Evolutionary conservation across 2,113 vertebrate species (phyloP).

Genomic region (Romanogobio albipinnatus): DNA sequence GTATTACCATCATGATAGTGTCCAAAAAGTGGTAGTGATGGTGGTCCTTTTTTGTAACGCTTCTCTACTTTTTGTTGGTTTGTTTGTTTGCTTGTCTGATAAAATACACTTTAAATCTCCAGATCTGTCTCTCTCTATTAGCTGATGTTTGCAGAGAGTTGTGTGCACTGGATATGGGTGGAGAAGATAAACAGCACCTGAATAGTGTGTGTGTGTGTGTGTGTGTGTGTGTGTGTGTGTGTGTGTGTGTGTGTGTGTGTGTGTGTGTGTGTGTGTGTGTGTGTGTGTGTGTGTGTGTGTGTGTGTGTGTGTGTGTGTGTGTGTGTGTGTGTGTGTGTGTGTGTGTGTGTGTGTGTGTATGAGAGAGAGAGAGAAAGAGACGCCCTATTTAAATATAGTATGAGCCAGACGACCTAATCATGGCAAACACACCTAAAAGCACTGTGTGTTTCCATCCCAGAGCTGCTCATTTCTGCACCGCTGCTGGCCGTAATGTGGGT

Average conservation of each 20-base stretch:
- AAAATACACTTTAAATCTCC: background rate
- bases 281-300: background rate
- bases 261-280: background rate
- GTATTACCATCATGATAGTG: background rate
- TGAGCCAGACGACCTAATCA: constrained; percentile 33
- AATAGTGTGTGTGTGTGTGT: constrained; percentile 16
- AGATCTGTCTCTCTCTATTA: constrained; percentile 12
- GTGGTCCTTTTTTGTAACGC: background rate
- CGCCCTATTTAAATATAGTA: constrained; percentile 43
- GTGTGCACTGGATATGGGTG: constrained; percentile 20
- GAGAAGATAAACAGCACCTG: constrained; percentile 3
- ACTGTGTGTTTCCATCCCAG: background rate
- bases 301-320: background rate
- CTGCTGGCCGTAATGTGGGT: background rate
- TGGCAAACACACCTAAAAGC: constrained; percentile 7
- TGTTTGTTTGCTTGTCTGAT: constrained; percentile 8
- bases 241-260: background rate
- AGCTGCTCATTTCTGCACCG: background rate
- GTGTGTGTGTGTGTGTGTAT: background rate
- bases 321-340: no score
- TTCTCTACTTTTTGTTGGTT: constrained; percentile 4
- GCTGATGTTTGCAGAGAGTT: constrained; percentile 26
- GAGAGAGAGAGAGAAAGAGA: background rate
- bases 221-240: background rate
- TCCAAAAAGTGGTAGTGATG: background rate